These are phyloP conservation scores for Oenanthe melanoleuca DNA, from an alignment of 2,113 vertebrate genomes.

Conservation along the genomic window DNA sequence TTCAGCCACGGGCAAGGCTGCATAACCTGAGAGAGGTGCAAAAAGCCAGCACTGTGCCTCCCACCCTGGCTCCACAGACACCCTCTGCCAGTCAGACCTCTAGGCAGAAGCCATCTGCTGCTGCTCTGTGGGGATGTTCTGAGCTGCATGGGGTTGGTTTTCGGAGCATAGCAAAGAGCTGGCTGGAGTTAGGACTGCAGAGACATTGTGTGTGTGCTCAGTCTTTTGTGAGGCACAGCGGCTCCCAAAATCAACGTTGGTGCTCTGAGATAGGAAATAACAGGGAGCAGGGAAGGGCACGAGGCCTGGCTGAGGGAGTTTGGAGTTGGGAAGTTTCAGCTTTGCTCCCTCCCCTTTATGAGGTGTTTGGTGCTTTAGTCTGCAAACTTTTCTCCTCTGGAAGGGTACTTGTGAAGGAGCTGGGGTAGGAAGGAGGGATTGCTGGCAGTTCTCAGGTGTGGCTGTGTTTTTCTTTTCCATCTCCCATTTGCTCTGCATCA, in stretches of 20 bases:
- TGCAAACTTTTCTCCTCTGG: background rate
- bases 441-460: background rate
- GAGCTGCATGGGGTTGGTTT: background rate
- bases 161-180: constrained; percentile 28
- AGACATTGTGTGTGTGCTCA: constrained; percentile 6
- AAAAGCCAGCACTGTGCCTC: background rate
- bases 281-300: background rate
- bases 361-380: background rate
- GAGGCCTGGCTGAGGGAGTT: background rate
- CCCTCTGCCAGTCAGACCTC: constrained; percentile 11
- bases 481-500: background rate
- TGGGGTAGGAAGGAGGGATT: background rate
- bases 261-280: background rate
- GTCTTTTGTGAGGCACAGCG: background rate
- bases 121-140: background rate
- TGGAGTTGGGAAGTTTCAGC: background rate
- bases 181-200: constrained; percentile 11
- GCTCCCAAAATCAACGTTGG: fast-evolving
- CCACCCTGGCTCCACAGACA: background rate
- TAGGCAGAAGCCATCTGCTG: constrained; percentile 47
- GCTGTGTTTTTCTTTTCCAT: background rate
- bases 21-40: background rate
- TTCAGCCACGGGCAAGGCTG: fast-evolving
- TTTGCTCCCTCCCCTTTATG: background rate
- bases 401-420: background rate